phyloP scores from a whole-genome alignment of 2,888 invertebrate species.

The Neoscelio sp. region DNA sequence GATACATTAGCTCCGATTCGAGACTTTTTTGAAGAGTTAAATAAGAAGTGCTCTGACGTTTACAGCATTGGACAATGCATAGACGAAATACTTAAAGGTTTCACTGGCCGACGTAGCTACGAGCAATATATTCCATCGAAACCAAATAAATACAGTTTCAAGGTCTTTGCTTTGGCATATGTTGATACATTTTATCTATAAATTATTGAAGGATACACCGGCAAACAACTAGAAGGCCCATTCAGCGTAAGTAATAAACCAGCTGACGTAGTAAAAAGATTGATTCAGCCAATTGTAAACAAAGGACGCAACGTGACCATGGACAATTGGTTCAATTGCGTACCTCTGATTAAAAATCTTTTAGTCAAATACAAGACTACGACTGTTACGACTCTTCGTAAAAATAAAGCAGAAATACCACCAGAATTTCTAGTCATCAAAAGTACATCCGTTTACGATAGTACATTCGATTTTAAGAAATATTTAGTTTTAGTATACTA shows the following conservation, averaged over 20 bases:
- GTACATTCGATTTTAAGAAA: conserved; percentile 16
- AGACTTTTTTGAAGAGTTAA: conserved; percentile 25
- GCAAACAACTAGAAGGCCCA: conserved; percentile 73
- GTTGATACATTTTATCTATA: conserved; percentile 22
- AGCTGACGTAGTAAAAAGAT: conserved; percentile 69
- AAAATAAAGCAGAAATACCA: conserved; percentile 68
- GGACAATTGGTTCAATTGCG: conserved; percentile 74
- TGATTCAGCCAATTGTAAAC: conserved; percentile 67
- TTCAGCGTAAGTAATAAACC: conserved; percentile 71
- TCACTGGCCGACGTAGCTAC: conserved; percentile 44
- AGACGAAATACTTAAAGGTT: conserved; percentile 56
- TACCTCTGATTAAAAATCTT: conserved; percentile 71
- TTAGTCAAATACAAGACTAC: conserved; percentile 51
- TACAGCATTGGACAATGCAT: conserved; percentile 23
- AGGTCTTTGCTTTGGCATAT: conserved; percentile 48
- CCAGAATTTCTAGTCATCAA: conserved; percentile 35
- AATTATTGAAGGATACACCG: conserved; percentile 53
- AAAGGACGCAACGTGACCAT: conserved; percentile 72
- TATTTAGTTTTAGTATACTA: conserved; percentile 69
- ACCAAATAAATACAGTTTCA: conserved; percentile 55
- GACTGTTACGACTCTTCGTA: conserved; percentile 64
- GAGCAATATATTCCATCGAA: conserved; percentile 52
- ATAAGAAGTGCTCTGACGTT: conserved; percentile 4
- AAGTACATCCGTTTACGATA: conserved; percentile 21
- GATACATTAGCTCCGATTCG: conserved; percentile 49